Percentiles rank a stretch among this genome's conserved stretches.
phyloP scores from a whole-genome alignment of 2,888 invertebrate species.

The Salpingus planirostris region DNA sequence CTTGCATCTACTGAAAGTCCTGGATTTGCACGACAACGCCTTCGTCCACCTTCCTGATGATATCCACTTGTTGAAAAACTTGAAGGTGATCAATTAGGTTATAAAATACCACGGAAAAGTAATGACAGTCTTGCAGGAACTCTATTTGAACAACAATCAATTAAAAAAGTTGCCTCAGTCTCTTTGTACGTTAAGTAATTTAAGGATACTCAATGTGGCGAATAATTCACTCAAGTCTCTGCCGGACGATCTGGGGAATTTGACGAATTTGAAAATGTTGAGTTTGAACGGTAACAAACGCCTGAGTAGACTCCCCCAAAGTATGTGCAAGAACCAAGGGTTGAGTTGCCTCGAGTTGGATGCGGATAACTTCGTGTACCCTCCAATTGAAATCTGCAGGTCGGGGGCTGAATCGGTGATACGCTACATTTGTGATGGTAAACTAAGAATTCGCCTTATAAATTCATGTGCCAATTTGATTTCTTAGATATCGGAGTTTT shows the following conservation, averaged over 20 bases:
- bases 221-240: constrained; percentile 58
- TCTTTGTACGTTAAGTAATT: constrained; percentile 53
- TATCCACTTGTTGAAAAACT: constrained; percentile 54
- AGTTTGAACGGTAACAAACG: constrained; percentile 52
- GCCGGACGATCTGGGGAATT: constrained; percentile 54
- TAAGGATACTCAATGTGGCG: constrained; percentile 62
- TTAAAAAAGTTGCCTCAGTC: constrained; percentile 60
- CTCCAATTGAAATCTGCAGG: constrained; percentile 51
- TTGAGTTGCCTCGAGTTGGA: constrained; percentile 56
- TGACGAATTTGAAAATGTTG: constrained; percentile 52
- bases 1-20: constrained; percentile 54
- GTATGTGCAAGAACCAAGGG: constrained; percentile 55
- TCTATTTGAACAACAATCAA: constrained; percentile 65
- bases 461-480: background rate
- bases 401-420: constrained; percentile 57
- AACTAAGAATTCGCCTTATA: constrained; percentile 11
- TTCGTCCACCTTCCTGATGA: constrained; percentile 56
- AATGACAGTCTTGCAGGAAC: constrained; percentile 45
- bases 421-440: constrained; percentile 53
- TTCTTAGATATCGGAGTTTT: constrained; percentile 41
- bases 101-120: no score
- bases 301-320: constrained; percentile 53
- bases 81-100: constrained; percentile 56
- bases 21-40: constrained; percentile 60
- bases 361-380: constrained; percentile 53